Conservation (phyloP, 2,888 invertebrate genomes). For the Calliopum simillimum region DNA sequence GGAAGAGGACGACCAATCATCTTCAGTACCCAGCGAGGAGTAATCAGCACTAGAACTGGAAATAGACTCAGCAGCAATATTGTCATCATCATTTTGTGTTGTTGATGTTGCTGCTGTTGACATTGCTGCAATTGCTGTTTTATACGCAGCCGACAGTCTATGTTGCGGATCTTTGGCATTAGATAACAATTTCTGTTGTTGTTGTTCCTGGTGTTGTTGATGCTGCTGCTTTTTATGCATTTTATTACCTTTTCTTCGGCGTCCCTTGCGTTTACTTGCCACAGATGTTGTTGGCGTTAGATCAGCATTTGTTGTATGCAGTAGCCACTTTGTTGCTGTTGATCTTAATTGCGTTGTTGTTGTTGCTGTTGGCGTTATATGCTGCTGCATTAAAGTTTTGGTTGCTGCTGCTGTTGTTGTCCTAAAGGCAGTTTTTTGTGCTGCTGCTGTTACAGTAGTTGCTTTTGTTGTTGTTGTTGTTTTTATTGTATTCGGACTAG, state of each 20-base stretch:
- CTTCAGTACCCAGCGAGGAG: neutral
- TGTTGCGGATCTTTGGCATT: conserved; percentile 45
- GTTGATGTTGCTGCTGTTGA: conserved; percentile 48
- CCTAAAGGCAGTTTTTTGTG: conserved; percentile 38
- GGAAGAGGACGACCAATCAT: neutral
- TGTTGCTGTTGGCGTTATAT: conserved; percentile 33
- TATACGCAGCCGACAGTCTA: conserved; percentile 41
- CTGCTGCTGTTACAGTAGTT: conserved; percentile 33
- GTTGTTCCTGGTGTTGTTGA: conserved; percentile 26
- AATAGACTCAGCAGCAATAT: neutral
- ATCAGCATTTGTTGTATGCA: conserved; percentile 2
- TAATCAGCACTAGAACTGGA: conserved; percentile 4
- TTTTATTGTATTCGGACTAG: conserved; percentile 39
- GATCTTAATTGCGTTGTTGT: conserved; percentile 37
- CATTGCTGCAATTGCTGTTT: conserved; percentile 42
- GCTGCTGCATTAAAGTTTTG: conserved; percentile 41
- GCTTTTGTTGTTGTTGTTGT: conserved; percentile 48
- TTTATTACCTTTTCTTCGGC: conserved; percentile 57
- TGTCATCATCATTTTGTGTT: conserved; percentile 39
- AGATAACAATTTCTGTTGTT: conserved; percentile 30
- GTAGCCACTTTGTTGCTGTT: conserved; percentile 45
- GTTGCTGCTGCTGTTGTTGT: conserved; percentile 45
- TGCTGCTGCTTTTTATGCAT: conserved; percentile 41
- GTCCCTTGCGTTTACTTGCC: conserved; percentile 58
- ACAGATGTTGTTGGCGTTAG: conserved; percentile 49